A percentile compares a stretch with the other conserved stretches of the same genome.
Conservation (phyloP, 2,797 vertebrate species). For the Potorous gilbertii region DNA sequence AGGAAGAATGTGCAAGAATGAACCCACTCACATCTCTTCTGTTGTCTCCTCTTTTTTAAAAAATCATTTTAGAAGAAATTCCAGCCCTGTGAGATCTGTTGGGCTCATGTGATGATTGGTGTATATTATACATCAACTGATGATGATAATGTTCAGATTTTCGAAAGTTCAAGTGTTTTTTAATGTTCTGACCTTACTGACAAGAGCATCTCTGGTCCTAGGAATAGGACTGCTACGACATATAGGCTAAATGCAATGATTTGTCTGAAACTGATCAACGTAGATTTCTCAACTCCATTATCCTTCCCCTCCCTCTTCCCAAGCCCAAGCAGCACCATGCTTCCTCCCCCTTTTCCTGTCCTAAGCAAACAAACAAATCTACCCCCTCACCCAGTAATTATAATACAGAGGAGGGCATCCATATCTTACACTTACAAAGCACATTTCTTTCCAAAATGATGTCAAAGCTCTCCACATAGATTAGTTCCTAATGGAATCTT, state of each 20-base stretch:
- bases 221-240: conserved; percentile 72
- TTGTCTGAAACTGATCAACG: conserved; percentile 51
- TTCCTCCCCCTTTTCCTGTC: not conserved
- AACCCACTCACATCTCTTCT: conserved; percentile 64
- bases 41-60: conserved; percentile 44
- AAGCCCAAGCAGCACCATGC: not conserved
- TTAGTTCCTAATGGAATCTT: not conserved
- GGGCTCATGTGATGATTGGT: conserved; percentile 77
- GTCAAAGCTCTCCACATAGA: not conserved
- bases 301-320: not conserved
- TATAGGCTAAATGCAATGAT: conserved; percentile 62
- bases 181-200: conserved; percentile 75
- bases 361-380: conserved; percentile 39
- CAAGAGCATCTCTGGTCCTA: conserved; percentile 80
- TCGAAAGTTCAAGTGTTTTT: conserved; percentile 74
- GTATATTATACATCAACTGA: conserved; percentile 66
- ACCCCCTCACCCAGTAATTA: conserved; percentile 33
- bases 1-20: conserved; percentile 70
- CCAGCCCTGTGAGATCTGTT: conserved; percentile 71
- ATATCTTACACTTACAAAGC: not conserved
- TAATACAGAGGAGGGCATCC: conserved; percentile 2
- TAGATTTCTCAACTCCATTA: conserved; percentile 32
- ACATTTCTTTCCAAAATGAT: not conserved
- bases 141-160: conserved; percentile 76
- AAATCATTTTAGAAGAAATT: conserved; percentile 57